Base-by-base conservation (phyloP, 2,113 vertebrate species). In the Petromus typicus region DNA sequence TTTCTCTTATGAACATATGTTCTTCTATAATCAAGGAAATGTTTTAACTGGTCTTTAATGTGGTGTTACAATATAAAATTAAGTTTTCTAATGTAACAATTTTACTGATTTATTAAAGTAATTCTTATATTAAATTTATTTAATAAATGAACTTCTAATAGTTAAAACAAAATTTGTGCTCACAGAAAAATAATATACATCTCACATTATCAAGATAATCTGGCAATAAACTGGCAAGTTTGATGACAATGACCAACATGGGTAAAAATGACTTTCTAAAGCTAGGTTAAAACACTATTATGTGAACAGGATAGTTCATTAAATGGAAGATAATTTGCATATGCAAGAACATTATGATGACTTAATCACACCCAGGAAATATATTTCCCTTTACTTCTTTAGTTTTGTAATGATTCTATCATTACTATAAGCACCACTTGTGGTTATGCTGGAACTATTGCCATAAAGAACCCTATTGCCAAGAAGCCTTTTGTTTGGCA, bases 371-470 rank as follows among this genome's bases (percentile, higher is more conserved):
- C 78, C 66, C 91, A 88, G 67, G 87, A 94, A 96, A 90, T 86
- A 40, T 83, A 95, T 95, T 97, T 96, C 30, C 37, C 8, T 85
- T 93, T 95, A 92, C 71, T 92, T 79, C 59, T 94, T 95, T 95
- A 61, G 81, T 97, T 96, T 94, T 95, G 56, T 95, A 92, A 95
- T 95, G 81, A 92, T 93, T 90, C 54, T 89, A 4, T 90, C 86
- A 90, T 96, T 94, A 95, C 76, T 79, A 48, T 54, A 96, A 97
- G 93, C 13, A 95, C 94, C 87, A 97, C 91, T 96, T 97, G 91
- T 96, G 43, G 78, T 81, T 96, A 67, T 66, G 59, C 43, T 79
- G 92, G 64, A 94, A 73, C 45, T 90, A 75, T 27, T 94, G 93
- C 37, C 32, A 82, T 80, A 96, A 86, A 96, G 76, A 94, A 90